These are phyloP conservation scores for Zaprionus gabonicus DNA, from an alignment of 1,140 invertebrate genomes.

Conservation along the genomic window DNA sequence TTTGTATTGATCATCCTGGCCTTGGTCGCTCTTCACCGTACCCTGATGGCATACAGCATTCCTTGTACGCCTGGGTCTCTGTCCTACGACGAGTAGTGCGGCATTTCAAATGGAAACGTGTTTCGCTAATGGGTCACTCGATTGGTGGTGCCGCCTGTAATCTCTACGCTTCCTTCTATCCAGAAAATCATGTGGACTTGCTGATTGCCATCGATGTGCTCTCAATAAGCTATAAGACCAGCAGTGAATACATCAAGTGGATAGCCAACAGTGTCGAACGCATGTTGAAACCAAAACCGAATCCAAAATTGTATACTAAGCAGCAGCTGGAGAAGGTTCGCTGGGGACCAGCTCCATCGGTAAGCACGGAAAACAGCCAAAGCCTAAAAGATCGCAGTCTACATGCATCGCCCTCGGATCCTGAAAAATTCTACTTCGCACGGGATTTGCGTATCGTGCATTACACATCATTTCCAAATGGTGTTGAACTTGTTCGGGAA, in stretches of 20 bases:
- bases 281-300: not conserved
- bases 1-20: conserved; percentile 85
- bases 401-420: not conserved
- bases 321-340: conserved; percentile 4
- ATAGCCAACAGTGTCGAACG: conserved; percentile 26
- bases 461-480: not conserved
- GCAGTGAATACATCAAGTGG: conserved; percentile 13
- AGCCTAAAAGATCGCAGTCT: conserved; percentile 1
- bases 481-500: not conserved
- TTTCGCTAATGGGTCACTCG: conserved; percentile 88
- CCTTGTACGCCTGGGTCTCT: not conserved
- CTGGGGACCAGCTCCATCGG: conserved; percentile 28
- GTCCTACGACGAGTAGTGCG: conserved; percentile 1
- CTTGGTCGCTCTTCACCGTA: conserved; percentile 10
- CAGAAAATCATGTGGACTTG: conserved; percentile 21
- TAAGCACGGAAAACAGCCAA: not conserved
- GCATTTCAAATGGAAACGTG: conserved; percentile 28
- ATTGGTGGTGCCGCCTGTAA: conserved; percentile 86
- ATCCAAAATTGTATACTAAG: conserved; percentile 17
- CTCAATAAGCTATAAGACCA: conserved; percentile 21
- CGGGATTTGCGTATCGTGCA: conserved; percentile 6
- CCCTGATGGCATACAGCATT: conserved; percentile 2
- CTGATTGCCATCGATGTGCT: conserved; percentile 31
- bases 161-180: conserved; percentile 23
- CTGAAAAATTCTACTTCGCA: conserved; percentile 16